phyloP scores from a whole-genome alignment of 2,888 invertebrate species.

The Schizotus pectinicornis region DNA sequence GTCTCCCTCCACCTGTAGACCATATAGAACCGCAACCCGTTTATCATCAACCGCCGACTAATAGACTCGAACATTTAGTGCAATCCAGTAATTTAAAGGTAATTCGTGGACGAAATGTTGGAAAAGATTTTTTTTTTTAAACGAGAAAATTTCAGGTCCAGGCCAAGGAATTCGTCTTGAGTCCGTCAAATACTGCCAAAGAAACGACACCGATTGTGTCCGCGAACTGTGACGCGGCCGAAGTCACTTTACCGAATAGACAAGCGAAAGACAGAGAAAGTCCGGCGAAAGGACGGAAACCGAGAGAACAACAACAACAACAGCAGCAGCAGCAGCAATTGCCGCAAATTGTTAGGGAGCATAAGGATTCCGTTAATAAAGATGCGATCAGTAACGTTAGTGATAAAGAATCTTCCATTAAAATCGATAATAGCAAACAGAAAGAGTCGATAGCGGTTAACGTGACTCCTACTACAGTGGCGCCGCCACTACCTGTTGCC shows the following conservation, averaged over 20 bases:
- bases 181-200: constrained; percentile 48
- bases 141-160: constrained; percentile 43
- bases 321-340: no score
- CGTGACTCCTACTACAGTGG: constrained; percentile 20
- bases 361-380: constrained; percentile 24
- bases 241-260: constrained; percentile 64
- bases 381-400: constrained; percentile 30
- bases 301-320: constrained; percentile 32
- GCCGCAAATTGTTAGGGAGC: neutral
- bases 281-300: constrained; percentile 54
- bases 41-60: constrained; percentile 32
- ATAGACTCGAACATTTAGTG: constrained; percentile 47
- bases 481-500: constrained; percentile 13
- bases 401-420: constrained; percentile 42
- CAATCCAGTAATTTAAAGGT: constrained; percentile 57
- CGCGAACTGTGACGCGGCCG: constrained; percentile 73
- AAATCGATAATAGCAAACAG: constrained; percentile 28
- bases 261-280: constrained; percentile 55
- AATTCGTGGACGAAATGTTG: no score
- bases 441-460: constrained; percentile 26
- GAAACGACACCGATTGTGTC: constrained; percentile 68
- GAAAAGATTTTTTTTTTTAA: constrained; percentile 1
- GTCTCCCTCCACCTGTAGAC: constrained; percentile 10
- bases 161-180: constrained; percentile 56
- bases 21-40: constrained; percentile 6